Evolutionary conservation across 1,140 invertebrate species (phyloP), one percentile per base, ranked within the genome.

Genomic region (Diorhabda elongata): DNA sequence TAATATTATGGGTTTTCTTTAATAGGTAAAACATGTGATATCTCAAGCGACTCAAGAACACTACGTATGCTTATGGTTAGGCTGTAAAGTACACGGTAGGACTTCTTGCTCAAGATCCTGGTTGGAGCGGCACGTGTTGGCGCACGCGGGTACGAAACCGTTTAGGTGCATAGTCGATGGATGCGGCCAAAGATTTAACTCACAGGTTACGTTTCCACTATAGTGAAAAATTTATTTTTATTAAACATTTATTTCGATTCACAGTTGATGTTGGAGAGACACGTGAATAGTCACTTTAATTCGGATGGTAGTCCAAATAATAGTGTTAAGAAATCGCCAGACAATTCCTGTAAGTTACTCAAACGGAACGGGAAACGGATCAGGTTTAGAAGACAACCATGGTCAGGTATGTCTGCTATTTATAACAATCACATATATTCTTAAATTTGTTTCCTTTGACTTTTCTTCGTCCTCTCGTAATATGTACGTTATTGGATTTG

Each of bases 121-220:
- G 96, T 83, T 98, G 52, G 94, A 98, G 78, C 85, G 95, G 52
- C 96, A 98, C 83, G 92, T 97, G 42, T 83, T 97, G 44, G 91
- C 89, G 2, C 95, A 97, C 81, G 93, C 93, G 69, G 95, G 95
- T 44, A 96, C 93, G 78, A 97, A 97, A 81, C 95, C 95, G 42
- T 97, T 95, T 83, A 90, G 93, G 75, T 98, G 96, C 82, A 97
- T 98, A 79, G 92, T 98, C 71, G 94, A 95, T 73, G 90, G 92
- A 65, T 98, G 96, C 82, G 93, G 92, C 56, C 87, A 91, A 77
- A 87, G 94, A 76, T 98, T 98, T 80, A 92, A 92, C 74, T 93
- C 94, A 69, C 95, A 96, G 89, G 92, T 95, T 83, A 79, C 79
- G 61, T 58, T 52, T 4, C 47, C 4, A 52, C 47, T 3, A 26